Conservation (phyloP, 2,888 invertebrate genomes). For the Chloroclystis v-ata region DNA sequence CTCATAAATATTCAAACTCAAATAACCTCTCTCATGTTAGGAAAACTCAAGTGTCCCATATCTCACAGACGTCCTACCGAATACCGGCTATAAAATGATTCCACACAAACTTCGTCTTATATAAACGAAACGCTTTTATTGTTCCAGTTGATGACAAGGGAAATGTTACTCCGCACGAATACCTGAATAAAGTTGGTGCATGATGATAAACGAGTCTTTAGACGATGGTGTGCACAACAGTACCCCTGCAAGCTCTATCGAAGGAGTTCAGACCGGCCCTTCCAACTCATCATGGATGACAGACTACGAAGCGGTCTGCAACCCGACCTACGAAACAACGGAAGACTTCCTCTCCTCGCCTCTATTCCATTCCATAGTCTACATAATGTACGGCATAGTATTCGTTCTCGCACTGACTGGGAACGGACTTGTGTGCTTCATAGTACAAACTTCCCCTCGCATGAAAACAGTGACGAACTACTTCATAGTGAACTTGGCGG, state of each 20-base stretch:
- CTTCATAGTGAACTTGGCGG: slow-evolving; percentile 92
- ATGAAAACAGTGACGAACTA: slow-evolving; percentile 96
- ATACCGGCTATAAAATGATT: slow-evolving; percentile 2
- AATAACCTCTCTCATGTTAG: background rate
- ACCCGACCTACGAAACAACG: slow-evolving; percentile 33
- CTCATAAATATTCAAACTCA: slow-evolving; percentile 1
- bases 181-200: slow-evolving; percentile 26
- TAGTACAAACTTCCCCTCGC: slow-evolving; percentile 87
- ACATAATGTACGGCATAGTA: slow-evolving; percentile 84
- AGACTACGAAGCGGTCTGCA: slow-evolving; percentile 43
- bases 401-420: slow-evolving; percentile 85
- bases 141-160: slow-evolving; percentile 20
- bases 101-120: background rate
- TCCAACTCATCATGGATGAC: slow-evolving; percentile 45
- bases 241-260: slow-evolving; percentile 24
- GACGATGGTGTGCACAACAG: slow-evolving; percentile 36
- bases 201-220: slow-evolving; percentile 47
- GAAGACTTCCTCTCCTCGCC: slow-evolving; percentile 54
- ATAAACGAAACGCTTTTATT: slow-evolving; percentile 11
- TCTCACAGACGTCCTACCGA: background rate
- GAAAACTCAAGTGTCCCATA: background rate
- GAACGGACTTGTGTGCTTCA: slow-evolving; percentile 90
- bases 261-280: slow-evolving; percentile 27
- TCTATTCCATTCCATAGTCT: slow-evolving; percentile 82
- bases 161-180: slow-evolving; percentile 9